phyloP scores from a whole-genome alignment of 2,797 vertebrate genomes.

The Serranus cabrilla region DNA sequence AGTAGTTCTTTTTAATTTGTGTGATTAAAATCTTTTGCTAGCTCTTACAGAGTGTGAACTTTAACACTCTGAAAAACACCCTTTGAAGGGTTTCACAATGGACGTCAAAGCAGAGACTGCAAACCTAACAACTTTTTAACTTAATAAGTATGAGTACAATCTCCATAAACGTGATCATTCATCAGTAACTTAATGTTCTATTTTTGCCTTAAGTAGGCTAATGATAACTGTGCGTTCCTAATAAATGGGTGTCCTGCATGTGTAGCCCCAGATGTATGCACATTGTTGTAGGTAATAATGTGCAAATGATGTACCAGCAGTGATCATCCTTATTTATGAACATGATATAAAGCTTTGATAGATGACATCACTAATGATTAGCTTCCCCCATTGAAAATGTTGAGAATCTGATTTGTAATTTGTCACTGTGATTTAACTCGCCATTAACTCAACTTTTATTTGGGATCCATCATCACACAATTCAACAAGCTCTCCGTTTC shows the following conservation, averaged over 20 bases:
- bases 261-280: not conserved
- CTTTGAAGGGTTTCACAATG: not conserved
- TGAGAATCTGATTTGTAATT: conserved; percentile 19
- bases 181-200: not conserved
- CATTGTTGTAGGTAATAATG: conserved; percentile 22
- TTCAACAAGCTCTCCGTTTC: conserved; percentile 3
- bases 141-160: not conserved
- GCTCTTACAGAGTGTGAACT: too few relatives aligned
- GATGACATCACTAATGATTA: conserved; percentile 34
- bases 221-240: conserved; percentile 8
- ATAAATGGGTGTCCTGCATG: conserved; percentile 3
- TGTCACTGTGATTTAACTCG: conserved; percentile 37
- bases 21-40: too few relatives aligned
- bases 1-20: too few relatives aligned
- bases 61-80: not conserved
- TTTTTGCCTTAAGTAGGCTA: not conserved
- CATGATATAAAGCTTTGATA: conserved; percentile 36
- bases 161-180: conserved; percentile 5
- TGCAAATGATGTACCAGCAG: conserved; percentile 26
- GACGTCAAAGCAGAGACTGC: not conserved
- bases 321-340: conserved; percentile 10
- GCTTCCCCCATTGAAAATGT: conserved; percentile 13
- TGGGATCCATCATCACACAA: conserved; percentile 23
- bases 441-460: conserved; percentile 26
- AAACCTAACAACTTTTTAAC: not conserved